Evolutionary conservation across 2,797 vertebrate species (phyloP).

Genomic region (Ficedula albicollis): DNA sequence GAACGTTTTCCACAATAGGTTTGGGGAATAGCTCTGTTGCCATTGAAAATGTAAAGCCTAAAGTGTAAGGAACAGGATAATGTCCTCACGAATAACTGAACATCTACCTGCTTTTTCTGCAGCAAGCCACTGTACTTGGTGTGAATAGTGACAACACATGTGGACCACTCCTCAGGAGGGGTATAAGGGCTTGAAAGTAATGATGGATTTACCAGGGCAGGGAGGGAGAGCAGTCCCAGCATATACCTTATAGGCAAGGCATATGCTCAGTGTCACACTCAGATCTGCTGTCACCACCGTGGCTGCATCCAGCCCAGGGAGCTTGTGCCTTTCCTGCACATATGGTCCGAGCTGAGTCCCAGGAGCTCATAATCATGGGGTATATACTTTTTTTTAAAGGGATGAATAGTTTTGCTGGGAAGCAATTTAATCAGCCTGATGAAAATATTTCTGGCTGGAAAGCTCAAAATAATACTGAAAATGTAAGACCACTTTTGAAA

Average conservation of each 20-base stretch:
- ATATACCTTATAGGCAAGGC: background rate
- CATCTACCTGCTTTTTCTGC: background rate
- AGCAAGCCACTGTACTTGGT: background rate
- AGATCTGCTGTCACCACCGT: background rate
- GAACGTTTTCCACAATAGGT: background rate
- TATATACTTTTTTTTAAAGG: background rate
- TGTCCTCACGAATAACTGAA: background rate
- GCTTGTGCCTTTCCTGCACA: conserved; percentile 11
- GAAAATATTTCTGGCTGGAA: background rate
- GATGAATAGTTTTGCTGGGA: background rate
- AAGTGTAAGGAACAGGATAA: background rate
- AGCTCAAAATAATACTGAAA: background rate
- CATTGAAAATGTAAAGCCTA: background rate
- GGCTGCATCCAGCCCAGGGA: background rate
- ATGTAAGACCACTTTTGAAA: background rate
- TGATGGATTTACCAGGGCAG: conserved; percentile 14
- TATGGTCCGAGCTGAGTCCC: background rate
- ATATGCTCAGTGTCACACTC: conserved; percentile 43
- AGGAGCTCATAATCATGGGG: background rate
- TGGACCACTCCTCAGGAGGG: background rate
- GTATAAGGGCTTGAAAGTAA: background rate
- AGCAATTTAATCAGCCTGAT: background rate
- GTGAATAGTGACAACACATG: background rate
- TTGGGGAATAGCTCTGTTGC: background rate
- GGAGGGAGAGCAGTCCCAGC: background rate